Percentiles rank a stretch among this genome's conserved stretches.
Evolutionary conservation across 2,797 vertebrate genomes (phyloP).

Genomic region (Myotis myotis): DNA sequence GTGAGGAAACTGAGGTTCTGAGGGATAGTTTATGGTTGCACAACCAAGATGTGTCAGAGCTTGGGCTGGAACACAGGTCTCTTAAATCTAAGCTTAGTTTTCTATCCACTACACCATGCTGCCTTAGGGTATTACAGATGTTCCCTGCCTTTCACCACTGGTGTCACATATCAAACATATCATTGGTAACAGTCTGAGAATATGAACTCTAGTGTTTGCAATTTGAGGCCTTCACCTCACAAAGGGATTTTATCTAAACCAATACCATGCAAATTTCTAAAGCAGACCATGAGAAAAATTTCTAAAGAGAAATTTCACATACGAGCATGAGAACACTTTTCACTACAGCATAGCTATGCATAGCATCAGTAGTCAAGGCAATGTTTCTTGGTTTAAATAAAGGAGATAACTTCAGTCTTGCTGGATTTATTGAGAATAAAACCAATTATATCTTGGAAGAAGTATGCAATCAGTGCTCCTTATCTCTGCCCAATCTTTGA

Average conservation of each 20-base stretch:
- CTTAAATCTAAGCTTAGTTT: constrained; percentile 1
- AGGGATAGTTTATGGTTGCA: neutral
- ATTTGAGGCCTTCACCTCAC: constrained; percentile 12
- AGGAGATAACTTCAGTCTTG: neutral
- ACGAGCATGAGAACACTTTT: neutral
- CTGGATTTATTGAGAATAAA: constrained; percentile 21
- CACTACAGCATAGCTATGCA: neutral
- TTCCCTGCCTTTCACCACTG: neutral
- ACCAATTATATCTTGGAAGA: neutral
- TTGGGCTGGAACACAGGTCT: neutral
- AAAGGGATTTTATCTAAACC: constrained; percentile 52
- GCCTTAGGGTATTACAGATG: neutral
- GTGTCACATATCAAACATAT: constrained; percentile 47
- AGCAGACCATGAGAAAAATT: constrained; percentile 1
- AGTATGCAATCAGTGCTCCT: neutral
- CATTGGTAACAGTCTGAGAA: constrained; percentile 35
- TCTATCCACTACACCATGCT: neutral
- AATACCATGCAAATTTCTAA: constrained; percentile 47
- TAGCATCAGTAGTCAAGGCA: neutral
- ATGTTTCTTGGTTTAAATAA: constrained; percentile 4
- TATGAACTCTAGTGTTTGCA: constrained; percentile 29
- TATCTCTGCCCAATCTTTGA: neutral
- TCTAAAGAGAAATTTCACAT: constrained; percentile 1
- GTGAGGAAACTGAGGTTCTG: neutral
- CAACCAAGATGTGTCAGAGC: neutral